phyloP scores from a whole-genome alignment of 1,140 invertebrate species.

The Tetramorium parvispinum region DNA sequence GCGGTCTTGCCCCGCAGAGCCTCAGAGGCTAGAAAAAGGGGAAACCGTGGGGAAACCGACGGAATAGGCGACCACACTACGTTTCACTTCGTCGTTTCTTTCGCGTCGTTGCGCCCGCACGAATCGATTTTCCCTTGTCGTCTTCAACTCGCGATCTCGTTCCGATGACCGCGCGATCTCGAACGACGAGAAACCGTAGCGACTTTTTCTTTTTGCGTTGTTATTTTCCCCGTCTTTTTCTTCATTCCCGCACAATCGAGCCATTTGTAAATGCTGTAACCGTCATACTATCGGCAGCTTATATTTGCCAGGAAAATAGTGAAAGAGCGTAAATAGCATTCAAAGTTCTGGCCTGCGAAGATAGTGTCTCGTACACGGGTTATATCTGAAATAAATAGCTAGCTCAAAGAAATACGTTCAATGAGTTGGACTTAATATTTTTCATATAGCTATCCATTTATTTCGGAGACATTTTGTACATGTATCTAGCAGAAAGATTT shows the following conservation, averaged over 20 bases:
- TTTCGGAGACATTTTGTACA: not conserved
- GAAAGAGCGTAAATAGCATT: not conserved
- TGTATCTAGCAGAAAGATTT: not conserved
- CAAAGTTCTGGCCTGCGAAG: not conserved
- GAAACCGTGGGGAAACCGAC: not conserved
- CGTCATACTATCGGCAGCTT: not conserved
- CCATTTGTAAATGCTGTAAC: constrained; percentile 21
- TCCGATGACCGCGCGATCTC: constrained; percentile 34
- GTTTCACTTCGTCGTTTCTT: constrained; percentile 69
- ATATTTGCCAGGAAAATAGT: not conserved
- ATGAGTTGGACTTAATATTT: not conserved
- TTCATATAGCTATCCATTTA: not conserved
- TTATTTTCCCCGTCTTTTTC: not conserved
- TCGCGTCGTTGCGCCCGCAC: constrained; percentile 67
- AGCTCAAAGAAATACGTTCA: not conserved
- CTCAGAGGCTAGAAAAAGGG: not conserved
- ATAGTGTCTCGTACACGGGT: not conserved
- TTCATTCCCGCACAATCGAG: not conserved
- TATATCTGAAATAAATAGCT: not conserved
- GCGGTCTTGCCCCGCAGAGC: constrained; percentile 24
- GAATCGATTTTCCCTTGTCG: constrained; percentile 70
- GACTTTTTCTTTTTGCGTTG: constrained; percentile 9
- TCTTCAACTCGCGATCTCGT: constrained; percentile 30
- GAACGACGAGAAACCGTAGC: not conserved
- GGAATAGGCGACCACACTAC: constrained; percentile 15